Evolutionary conservation across 2,113 vertebrate species (phyloP).

Genomic region (Phaethornis superciliosus): DNA sequence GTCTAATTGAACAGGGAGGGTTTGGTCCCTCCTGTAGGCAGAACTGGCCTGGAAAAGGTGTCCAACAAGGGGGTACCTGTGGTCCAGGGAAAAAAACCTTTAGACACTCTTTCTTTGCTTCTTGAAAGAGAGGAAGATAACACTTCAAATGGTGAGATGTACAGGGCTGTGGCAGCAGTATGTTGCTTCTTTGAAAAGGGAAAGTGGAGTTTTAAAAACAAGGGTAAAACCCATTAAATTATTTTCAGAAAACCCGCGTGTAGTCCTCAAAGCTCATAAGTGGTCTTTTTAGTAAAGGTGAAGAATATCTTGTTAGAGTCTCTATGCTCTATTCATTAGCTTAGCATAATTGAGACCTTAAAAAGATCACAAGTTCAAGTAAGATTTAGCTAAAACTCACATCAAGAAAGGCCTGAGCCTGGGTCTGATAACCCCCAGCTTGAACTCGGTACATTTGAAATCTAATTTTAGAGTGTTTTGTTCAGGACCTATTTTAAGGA

Average conservation of each 20-base stretch:
- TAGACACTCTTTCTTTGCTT: background rate
- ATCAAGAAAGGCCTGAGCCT: background rate
- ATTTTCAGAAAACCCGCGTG: background rate
- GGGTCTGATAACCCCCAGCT: background rate
- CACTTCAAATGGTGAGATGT: background rate
- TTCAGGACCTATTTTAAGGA: background rate
- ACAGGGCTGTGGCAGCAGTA: background rate
- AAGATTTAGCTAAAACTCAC: background rate
- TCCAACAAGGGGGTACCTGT: background rate
- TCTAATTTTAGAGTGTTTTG: conserved; percentile 5
- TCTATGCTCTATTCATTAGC: background rate
- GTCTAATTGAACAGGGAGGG: conserved; percentile 47
- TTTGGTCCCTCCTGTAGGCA: background rate
- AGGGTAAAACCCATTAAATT: background rate
- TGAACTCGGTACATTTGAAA: background rate
- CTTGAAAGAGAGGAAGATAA: background rate
- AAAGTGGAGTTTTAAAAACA: background rate
- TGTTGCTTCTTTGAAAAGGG: background rate
- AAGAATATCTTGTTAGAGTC: background rate
- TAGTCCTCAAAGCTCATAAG: background rate
- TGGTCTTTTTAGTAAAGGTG: background rate
- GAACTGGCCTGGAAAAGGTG: background rate
- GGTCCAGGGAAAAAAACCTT: background rate
- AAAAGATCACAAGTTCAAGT: background rate
- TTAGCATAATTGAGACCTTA: background rate